phyloP scores from a whole-genome alignment of 2,888 invertebrate species.

The Spodoptera exigua region DNA sequence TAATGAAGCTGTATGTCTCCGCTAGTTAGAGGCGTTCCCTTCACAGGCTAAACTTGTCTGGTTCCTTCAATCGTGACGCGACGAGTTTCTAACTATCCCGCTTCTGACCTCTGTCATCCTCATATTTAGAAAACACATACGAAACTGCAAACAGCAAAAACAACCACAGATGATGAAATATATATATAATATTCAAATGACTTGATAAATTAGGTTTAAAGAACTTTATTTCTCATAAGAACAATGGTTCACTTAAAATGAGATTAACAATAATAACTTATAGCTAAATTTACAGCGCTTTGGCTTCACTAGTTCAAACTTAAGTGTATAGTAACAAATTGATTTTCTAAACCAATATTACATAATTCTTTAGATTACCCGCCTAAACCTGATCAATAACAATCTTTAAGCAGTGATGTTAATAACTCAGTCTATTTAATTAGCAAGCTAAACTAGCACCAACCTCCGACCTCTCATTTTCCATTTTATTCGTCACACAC shows the following conservation, averaged over 20 bases:
- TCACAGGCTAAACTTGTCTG: slow-evolving; percentile 10
- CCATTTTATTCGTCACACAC: slow-evolving; percentile 33
- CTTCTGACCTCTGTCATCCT: slow-evolving; percentile 19
- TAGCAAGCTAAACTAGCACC: slow-evolving; percentile 25
- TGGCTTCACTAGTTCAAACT: no score
- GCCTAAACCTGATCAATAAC: slow-evolving; percentile 12
- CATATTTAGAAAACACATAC: slow-evolving; percentile 21
- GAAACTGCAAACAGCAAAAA: background rate
- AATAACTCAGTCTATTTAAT: slow-evolving; percentile 45
- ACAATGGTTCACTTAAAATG: no score
- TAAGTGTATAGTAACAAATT: no score
- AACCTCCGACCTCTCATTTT: slow-evolving; percentile 48
- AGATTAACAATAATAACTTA: no score
- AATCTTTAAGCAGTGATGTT: slow-evolving; percentile 30
- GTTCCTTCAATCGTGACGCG: slow-evolving; percentile 3
- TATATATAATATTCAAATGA: no score
- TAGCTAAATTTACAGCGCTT: no score
- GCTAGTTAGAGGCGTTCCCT: background rate
- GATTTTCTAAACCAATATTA: no score
- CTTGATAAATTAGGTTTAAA: no score
- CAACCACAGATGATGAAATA: background rate
- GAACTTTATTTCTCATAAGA: no score
- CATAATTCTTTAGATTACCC: no score
- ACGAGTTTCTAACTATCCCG: slow-evolving; percentile 14
- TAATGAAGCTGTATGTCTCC: slow-evolving; percentile 10